Percentiles rank a stretch among this genome's conserved stretches.
phyloP scores from a whole-genome alignment of 2,113 vertebrate species.

The Lucifuga dentata region DNA sequence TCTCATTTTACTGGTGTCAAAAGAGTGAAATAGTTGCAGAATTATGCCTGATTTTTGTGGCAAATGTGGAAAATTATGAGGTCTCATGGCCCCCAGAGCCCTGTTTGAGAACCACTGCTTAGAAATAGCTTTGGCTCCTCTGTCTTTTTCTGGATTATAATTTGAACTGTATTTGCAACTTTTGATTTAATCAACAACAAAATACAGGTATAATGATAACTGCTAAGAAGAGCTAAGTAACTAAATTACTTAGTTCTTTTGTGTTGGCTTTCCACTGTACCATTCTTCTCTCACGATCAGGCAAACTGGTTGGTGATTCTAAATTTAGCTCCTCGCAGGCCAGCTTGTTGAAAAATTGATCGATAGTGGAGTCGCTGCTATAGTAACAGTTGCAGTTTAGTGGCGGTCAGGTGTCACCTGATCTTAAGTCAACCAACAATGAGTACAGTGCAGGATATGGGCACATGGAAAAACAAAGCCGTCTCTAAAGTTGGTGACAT shows the following conservation, averaged over 20 bases:
- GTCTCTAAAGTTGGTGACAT: slow-evolving; percentile 40
- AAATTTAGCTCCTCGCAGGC: slow-evolving; percentile 57
- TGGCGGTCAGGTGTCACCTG: slow-evolving; percentile 68
- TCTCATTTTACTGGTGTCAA: too few species aligned
- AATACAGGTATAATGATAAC: slow-evolving; percentile 4
- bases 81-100: background rate
- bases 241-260: background rate
- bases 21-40: background rate
- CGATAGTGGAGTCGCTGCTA: slow-evolving; percentile 69
- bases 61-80: too few species aligned
- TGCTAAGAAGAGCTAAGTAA: background rate
- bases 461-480: slow-evolving; percentile 51
- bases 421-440: slow-evolving; percentile 36
- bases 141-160: background rate
- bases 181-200: background rate
- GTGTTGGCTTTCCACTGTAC: slow-evolving; percentile 19
- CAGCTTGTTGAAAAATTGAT: slow-evolving; percentile 75
- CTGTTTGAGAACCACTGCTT: background rate
- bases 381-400: slow-evolving; percentile 67
- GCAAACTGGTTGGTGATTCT: slow-evolving; percentile 46
- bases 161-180: background rate
- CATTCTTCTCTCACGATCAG: slow-evolving; percentile 22
- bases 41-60: too few species aligned
- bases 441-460: slow-evolving; percentile 20
- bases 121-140: too few species aligned